Percentiles rank a stretch among this genome's conserved stretches.
Conservation (phyloP, 2,888 invertebrate species). For the Diaphora mendica region DNA sequence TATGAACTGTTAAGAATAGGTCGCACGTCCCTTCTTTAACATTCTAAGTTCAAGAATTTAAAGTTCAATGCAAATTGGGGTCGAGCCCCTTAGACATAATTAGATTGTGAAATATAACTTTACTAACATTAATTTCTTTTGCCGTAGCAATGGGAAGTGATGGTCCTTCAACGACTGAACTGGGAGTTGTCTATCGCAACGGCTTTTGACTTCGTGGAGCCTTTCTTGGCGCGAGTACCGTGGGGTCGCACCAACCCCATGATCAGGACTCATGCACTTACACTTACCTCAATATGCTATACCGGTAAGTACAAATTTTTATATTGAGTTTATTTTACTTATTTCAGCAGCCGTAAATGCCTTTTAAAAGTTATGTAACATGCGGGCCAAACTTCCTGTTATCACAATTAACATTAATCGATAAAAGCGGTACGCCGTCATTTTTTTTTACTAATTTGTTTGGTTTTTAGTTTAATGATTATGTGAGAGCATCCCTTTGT, state of each 20-base stretch:
- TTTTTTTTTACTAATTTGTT: conserved; percentile 57
- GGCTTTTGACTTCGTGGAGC: conserved; percentile 94
- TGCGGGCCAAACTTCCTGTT: conserved; percentile 72
- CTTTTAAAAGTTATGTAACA: conserved; percentile 52
- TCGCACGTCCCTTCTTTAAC: conserved; percentile 63
- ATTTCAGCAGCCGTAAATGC: conserved; percentile 44
- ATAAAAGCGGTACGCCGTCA: conserved; percentile 58
- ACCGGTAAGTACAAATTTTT: conserved; percentile 87
- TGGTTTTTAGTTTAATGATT: conserved; percentile 56
- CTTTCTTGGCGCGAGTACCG: conserved; percentile 89
- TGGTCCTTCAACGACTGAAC: conserved; percentile 90
- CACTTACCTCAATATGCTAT: conserved; percentile 91
- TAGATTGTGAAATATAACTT: conserved; percentile 46
- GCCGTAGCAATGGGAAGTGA: conserved; percentile 92
- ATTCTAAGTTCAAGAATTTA: conserved; percentile 47
- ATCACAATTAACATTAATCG: conserved; percentile 69
- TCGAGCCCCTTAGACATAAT: conserved; percentile 61
- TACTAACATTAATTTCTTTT: conserved; percentile 49
- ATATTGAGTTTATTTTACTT: conserved; percentile 14
- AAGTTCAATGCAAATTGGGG: conserved; percentile 60
- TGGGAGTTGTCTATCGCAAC: conserved; percentile 94
- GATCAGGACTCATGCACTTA: conserved; percentile 91
- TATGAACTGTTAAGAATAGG: conserved; percentile 73
- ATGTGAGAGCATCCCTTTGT: conserved; percentile 68
- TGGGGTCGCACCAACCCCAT: conserved; percentile 88